These are phyloP conservation scores for Varecia variegata DNA, from an alignment of 2,797 vertebrate species.

Conservation along the genomic window DNA sequence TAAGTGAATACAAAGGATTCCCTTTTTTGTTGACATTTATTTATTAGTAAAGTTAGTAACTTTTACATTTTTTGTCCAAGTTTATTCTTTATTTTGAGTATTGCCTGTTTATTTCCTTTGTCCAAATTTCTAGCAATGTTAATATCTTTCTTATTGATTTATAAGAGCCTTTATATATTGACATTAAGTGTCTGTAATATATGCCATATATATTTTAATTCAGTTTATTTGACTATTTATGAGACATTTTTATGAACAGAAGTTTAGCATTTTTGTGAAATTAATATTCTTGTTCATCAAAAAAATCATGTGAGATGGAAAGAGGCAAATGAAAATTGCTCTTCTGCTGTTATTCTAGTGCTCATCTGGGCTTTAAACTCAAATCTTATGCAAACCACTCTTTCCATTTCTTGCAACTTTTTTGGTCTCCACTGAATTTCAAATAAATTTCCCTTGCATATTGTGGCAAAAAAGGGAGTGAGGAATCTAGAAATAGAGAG, in stretches of 20 bases:
- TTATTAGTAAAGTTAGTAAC: background rate
- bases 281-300: conserved; percentile 24
- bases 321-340: conserved; percentile 5
- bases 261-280: conserved; percentile 32
- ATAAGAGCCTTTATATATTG: background rate
- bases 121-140: conserved; percentile 35
- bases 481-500: background rate
- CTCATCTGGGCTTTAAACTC: conserved; percentile 2
- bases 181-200: background rate
- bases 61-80: background rate
- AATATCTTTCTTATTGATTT: conserved; percentile 22
- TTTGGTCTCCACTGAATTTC: conserved; percentile 35
- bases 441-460: conserved; percentile 33
- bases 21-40: background rate
- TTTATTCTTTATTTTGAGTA: conserved; percentile 21
- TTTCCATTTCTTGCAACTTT: conserved; percentile 11
- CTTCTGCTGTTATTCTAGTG: conserved; percentile 1
- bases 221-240: background rate
- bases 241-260: conserved; percentile 19
- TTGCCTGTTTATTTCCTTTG: background rate
- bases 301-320: conserved; percentile 7
- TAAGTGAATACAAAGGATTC: background rate
- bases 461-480: conserved; percentile 14
- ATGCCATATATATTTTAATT: conserved; percentile 12
- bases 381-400: conserved; percentile 15